Conservation (phyloP, 2,888 invertebrate species). For the Panopea generosa region DNA sequence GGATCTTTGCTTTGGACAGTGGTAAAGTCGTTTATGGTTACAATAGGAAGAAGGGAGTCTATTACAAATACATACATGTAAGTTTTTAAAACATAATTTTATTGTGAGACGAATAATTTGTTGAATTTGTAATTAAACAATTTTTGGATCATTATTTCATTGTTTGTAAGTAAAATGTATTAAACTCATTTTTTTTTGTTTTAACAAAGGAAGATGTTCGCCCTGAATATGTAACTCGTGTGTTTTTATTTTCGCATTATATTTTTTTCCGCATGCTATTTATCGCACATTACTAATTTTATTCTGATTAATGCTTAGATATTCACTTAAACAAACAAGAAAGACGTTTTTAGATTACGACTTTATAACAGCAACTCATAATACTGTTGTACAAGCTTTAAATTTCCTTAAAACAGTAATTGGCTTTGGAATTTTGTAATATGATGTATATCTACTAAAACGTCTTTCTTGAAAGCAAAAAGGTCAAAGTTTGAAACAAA, state of each 20-base stretch:
- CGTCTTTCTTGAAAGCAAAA: too few species aligned
- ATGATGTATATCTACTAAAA: too few species aligned
- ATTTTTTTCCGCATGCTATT: conserved; percentile 5
- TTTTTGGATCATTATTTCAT: neutral
- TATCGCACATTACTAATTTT: conserved; percentile 13
- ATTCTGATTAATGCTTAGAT: neutral
- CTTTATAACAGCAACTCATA: neutral
- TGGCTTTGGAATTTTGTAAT: too few species aligned
- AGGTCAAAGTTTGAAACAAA: too few species aligned
- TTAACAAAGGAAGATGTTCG: conserved; percentile 39
- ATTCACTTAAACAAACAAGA: neutral
- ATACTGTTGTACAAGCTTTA: too few species aligned
- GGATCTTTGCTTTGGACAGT: too few species aligned
- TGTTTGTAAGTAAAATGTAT: neutral
- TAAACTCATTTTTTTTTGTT: neutral
- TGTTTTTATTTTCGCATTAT: conserved; percentile 4
- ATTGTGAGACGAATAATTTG: too few species aligned
- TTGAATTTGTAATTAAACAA: neutral
- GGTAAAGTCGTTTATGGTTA: too few species aligned
- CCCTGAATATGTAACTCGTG: conserved; percentile 59
- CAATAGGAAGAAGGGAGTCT: too few species aligned
- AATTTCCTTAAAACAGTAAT: too few species aligned
- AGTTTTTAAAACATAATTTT: too few species aligned
- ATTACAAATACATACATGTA: too few species aligned
- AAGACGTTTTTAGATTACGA: conserved; percentile 5